Evolutionary conservation across 2,888 invertebrate species (phyloP), one percentile per base, ranked within the genome.

Genomic region (Drosophila antonietae): DNA sequence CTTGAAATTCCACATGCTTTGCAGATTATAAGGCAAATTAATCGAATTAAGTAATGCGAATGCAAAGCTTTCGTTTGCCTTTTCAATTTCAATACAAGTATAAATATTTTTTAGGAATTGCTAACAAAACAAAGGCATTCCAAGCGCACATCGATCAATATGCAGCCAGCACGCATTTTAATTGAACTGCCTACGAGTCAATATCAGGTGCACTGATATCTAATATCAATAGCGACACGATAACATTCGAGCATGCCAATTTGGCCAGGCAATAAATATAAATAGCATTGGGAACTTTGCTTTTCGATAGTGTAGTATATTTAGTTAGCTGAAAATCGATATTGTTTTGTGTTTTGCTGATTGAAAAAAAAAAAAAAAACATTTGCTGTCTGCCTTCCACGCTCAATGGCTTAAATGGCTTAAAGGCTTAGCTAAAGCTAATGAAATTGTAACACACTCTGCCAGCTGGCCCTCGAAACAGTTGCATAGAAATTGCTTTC

Each of bases 241-340:
- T 78, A 77, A 58, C 70, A 74, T 31, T 64, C 49, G 35, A 52
- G 71, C 61, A 75, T 72, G 64, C 73, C 79, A 61, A 55, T 39
- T 53, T 23, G n/a, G 56, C 58, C 37, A 55, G 52, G 31, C 61
- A 75, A 79, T 75, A 47, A 41, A 33, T 79, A 77, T 67, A 79
- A 69, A 76, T 78, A 73, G 58, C 47, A 41, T n/a, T 35, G 49
- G 35, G 59, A 52, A 46, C 49, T 28, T 53, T 43, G 15, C 46
- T 47, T 47, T 28, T n/a, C 1, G n/a, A 9, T n/a, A 47, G 28
- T 18, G 44, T 20, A 23, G 62, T 47, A 33, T n/a, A 31, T 31
- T 39, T 39, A 2, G 9, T 39, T 63, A 28, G 39, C 12, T 67
- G 39, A 57, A 72, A 61, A 73, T 74, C 68, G 47, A 60, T 49